A percentile compares a stretch with the other conserved stretches of the same genome.
phyloP scores from a whole-genome alignment of 1,140 invertebrate genomes.

The Cyphomyrmex costatus region DNA sequence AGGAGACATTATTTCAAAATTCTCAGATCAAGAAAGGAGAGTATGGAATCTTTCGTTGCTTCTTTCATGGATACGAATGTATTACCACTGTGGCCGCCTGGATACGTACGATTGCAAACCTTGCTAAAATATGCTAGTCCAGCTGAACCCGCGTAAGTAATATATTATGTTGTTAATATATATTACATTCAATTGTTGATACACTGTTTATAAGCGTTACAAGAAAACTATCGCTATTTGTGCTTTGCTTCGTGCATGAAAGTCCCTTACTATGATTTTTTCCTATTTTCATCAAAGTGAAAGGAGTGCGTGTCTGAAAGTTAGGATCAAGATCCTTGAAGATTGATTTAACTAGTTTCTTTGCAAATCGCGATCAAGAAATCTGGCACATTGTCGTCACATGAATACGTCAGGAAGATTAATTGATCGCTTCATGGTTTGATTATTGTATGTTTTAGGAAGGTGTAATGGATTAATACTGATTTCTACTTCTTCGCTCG shows the following conservation, averaged over 20 bases:
- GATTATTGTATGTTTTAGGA: slow-evolving; percentile 80
- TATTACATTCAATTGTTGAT: slow-evolving; percentile 24
- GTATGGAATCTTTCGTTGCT: slow-evolving; percentile 87
- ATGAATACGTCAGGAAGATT: slow-evolving; percentile 19
- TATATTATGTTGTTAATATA: slow-evolving; percentile 10
- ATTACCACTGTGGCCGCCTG: slow-evolving; percentile 88
- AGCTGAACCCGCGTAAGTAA: slow-evolving; percentile 79
- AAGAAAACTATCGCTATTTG: slow-evolving; percentile 47
- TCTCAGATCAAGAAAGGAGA: slow-evolving; percentile 86
- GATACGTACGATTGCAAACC: slow-evolving; percentile 86
- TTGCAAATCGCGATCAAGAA: slow-evolving; percentile 40
- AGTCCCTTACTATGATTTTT: slow-evolving; percentile 45
- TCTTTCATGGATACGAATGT: slow-evolving; percentile 87
- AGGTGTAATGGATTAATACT: slow-evolving; percentile 77
- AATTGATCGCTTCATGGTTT: slow-evolving; percentile 62
- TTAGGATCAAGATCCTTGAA: slow-evolving; percentile 31
- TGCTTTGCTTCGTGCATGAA: slow-evolving; percentile 61
- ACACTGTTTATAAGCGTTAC: slow-evolving; percentile 56
- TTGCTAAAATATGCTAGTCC: slow-evolving; percentile 80
- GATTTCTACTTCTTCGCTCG: slow-evolving; percentile 65
- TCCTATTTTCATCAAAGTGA: slow-evolving; percentile 43
- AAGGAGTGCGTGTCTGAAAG: slow-evolving; percentile 35
- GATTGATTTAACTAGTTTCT: slow-evolving; percentile 47
- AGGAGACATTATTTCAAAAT: slow-evolving; percentile 82
- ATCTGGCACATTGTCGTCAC: slow-evolving; percentile 18